Percentiles rank a stretch among this genome's conserved stretches.
Conservation (phyloP, 2,113 vertebrate species). For the Rhinichthys klamathensis region DNA sequence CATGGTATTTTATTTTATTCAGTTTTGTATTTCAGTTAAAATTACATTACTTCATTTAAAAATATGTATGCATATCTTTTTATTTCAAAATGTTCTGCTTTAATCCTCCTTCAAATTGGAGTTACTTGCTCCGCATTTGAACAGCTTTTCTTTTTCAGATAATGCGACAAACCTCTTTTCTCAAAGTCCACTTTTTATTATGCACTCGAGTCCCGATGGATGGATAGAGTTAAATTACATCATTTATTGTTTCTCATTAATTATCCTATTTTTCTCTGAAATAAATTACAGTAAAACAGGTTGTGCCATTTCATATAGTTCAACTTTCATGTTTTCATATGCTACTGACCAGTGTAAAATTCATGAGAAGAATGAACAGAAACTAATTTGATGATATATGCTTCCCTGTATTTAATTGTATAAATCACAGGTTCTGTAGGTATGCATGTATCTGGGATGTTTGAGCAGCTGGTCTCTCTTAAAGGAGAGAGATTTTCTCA, state of each 20-base stretch:
- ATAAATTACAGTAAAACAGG: neutral
- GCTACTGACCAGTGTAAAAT: neutral
- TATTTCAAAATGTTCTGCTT: neutral
- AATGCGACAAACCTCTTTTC: neutral
- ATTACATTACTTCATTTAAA: neutral
- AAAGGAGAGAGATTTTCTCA: conserved; percentile 51
- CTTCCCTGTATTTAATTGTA: neutral
- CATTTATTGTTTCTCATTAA: conserved; percentile 1
- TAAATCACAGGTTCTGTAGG: conserved; percentile 1
- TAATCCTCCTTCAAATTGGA: neutral
- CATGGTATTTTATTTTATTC: neutral
- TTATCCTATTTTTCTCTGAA: neutral
- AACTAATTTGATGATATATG: neutral
- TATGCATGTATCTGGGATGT: conserved; percentile 30
- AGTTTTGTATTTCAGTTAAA: neutral
- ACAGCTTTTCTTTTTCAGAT: neutral
- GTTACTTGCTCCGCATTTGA: neutral
- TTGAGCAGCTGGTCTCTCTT: conserved; percentile 58
- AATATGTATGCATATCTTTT: neutral
- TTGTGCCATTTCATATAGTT: neutral
- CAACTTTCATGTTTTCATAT: neutral
- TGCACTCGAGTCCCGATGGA: neutral
- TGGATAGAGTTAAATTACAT: conserved; percentile 13
- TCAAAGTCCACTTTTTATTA: neutral
- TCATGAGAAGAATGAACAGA: neutral